phyloP scores from a whole-genome alignment of 2,797 vertebrate species.

The Triplophysa yarkandensis region DNA sequence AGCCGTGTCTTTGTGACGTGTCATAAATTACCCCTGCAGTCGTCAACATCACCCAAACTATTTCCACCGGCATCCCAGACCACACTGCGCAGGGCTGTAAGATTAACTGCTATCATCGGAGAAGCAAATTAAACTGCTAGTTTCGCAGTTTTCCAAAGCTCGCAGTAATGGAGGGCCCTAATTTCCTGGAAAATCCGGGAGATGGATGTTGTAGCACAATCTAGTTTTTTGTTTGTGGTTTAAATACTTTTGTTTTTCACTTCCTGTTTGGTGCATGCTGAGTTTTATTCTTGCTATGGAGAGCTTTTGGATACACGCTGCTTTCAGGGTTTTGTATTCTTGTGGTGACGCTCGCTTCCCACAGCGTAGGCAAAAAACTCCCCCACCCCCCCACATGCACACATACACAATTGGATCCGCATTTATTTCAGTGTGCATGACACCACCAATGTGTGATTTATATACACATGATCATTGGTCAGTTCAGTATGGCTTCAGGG shows the following conservation, averaged over 20 bases:
- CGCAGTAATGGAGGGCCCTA: constrained; percentile 56
- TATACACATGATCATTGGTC: background rate
- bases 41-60: constrained; percentile 47
- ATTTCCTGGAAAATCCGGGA: constrained; percentile 44
- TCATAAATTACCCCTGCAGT: constrained; percentile 76
- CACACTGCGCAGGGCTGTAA: constrained; percentile 65
- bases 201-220: constrained; percentile 9
- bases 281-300: background rate
- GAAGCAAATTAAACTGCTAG: constrained; percentile 69
- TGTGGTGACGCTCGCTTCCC: background rate
- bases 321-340: constrained; percentile 22
- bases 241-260: constrained; percentile 5
- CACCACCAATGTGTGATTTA: background rate
- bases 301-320: background rate
- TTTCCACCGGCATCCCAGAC: constrained; percentile 33
- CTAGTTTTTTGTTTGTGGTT: constrained; percentile 34
- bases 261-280: constrained; percentile 10
- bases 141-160: constrained; percentile 57
- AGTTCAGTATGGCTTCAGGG: background rate
- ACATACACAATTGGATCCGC: background rate
- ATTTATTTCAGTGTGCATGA: background rate
- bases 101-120: constrained; percentile 70
- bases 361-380: background rate
- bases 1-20: constrained; percentile 84
- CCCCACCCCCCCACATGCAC: background rate